Evolutionary conservation across 2,888 invertebrate genomes (phyloP).

Genomic region (Druceiella hillmani): DNA sequence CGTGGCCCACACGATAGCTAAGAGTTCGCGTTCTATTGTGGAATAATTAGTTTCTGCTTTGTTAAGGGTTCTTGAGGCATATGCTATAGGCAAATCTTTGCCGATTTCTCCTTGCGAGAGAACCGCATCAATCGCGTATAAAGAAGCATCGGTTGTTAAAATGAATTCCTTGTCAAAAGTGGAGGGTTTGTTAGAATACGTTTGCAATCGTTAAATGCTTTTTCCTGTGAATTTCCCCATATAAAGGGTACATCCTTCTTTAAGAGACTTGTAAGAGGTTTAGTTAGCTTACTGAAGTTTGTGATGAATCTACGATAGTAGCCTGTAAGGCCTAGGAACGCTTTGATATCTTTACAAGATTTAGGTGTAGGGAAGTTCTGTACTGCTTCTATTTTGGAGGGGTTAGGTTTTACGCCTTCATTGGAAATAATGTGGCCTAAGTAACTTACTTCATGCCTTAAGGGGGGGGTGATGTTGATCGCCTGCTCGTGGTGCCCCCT

Average conservation of each 20-base stretch:
- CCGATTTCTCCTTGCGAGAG: slow-evolving; percentile 14
- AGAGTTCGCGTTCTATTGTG: slow-evolving; percentile 31
- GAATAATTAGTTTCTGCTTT: slow-evolving; percentile 30
- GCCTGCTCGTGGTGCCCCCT: no score
- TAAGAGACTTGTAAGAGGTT: slow-evolving; percentile 21
- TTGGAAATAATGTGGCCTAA: slow-evolving; percentile 26
- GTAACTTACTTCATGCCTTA: slow-evolving; percentile 20
- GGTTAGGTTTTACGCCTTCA: slow-evolving; percentile 25
- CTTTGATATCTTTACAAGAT: slow-evolving; percentile 21
- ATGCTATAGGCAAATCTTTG: slow-evolving; percentile 30
- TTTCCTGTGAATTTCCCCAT: slow-evolving; percentile 7
- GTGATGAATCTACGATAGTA: slow-evolving; percentile 18
- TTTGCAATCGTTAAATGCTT: slow-evolving; percentile 9
- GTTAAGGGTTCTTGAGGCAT: slow-evolving; percentile 29
- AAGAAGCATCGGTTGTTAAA: slow-evolving; percentile 30
- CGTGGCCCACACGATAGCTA: slow-evolving; percentile 30
- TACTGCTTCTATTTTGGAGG: slow-evolving; percentile 8
- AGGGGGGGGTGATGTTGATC: no score
- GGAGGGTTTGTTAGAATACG: slow-evolving; percentile 4
- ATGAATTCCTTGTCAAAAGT: slow-evolving; percentile 25
- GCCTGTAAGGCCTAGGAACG: slow-evolving; percentile 6
- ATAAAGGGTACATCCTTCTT: slow-evolving; percentile 3
- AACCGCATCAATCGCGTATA: slow-evolving; percentile 25
- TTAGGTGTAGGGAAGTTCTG: slow-evolving; percentile 20
- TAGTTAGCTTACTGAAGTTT: slow-evolving; percentile 20